phyloP scores from a whole-genome alignment of 2,888 invertebrate genomes.

The Zeuzera pyrina region DNA sequence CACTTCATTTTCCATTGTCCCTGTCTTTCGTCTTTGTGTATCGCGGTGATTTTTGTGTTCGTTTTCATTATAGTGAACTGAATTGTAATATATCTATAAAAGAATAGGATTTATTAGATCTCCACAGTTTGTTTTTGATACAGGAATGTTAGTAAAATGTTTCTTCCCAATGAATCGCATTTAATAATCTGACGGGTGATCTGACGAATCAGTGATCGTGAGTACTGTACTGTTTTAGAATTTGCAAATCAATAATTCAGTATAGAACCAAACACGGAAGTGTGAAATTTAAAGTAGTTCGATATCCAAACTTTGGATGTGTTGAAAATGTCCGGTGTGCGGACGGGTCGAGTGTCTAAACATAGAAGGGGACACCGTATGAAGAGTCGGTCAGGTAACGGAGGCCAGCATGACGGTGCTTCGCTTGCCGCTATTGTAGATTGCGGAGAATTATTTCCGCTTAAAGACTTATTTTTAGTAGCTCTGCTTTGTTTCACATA shows the following conservation, averaged over 20 bases:
- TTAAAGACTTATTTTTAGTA: conserved; percentile 29
- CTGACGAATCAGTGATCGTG: conserved; percentile 31
- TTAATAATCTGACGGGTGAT: no score
- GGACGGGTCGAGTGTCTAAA: conserved; percentile 56
- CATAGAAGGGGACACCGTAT: conserved; percentile 45
- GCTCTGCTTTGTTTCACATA: no score
- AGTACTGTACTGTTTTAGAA: conserved; percentile 42
- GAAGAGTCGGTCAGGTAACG: conserved; percentile 57
- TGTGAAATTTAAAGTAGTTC: not conserved
- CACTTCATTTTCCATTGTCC: no score
- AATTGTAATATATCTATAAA: no score
- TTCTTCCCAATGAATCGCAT: no score
- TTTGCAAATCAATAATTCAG: conserved; percentile 32
- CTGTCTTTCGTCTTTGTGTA: no score
- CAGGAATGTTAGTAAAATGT: no score
- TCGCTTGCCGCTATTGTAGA: conserved; percentile 29
- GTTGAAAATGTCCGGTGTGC: conserved; percentile 50
- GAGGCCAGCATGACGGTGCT: conserved; percentile 38
- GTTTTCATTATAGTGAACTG: no score
- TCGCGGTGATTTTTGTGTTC: no score
- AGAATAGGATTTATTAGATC: no score
- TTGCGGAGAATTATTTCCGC: conserved; percentile 39
- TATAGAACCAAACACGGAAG: not conserved
- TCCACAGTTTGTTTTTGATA: no score
- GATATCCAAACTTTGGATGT: not conserved